A percentile compares a stretch with the other conserved stretches of the same genome.
phyloP scores from a whole-genome alignment of 1,140 invertebrate species.

The Drosophila tani region DNA sequence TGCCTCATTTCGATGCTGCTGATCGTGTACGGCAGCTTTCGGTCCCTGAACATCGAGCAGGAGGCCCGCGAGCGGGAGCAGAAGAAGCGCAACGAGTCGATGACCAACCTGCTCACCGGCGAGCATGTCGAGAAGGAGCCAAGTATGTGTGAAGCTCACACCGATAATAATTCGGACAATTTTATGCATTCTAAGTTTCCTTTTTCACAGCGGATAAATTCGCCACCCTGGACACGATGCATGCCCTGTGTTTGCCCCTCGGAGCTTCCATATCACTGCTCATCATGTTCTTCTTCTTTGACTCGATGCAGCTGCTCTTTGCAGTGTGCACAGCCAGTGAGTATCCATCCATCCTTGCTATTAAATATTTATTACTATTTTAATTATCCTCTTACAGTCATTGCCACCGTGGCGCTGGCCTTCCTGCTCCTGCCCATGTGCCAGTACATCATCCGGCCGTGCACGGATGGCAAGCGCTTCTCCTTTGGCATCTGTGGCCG shows the following conservation, averaged over 20 bases:
- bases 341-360: slow-evolving; percentile 73
- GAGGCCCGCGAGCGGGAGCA: slow-evolving; percentile 95
- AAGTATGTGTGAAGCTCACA: slow-evolving; percentile 67
- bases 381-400: slow-evolving; percentile 89
- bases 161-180: neutral
- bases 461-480: slow-evolving; percentile 94
- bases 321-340: slow-evolving; percentile 98
- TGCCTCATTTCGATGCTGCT: slow-evolving; percentile 98
- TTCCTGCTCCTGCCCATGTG: slow-evolving; percentile 98
- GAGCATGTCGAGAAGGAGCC: slow-evolving; percentile 81
- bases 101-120: slow-evolving; percentile 87
- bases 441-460: slow-evolving; percentile 96
- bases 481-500: slow-evolving; percentile 96
- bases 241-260: slow-evolving; percentile 97
- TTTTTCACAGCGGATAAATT: slow-evolving; percentile 76
- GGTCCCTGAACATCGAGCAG: slow-evolving; percentile 97
- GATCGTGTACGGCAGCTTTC: slow-evolving; percentile 98
- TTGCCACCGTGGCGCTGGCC: slow-evolving; percentile 97
- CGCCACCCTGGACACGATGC: slow-evolving; percentile 96
- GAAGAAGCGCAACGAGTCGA: slow-evolving; percentile 88
- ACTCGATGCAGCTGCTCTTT: slow-evolving; percentile 99
- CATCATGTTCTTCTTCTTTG: slow-evolving; percentile 99
- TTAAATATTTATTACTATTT: no score
- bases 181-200: slow-evolving; percentile 30
- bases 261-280: slow-evolving; percentile 98